These are phyloP conservation scores for Dynastes tityus DNA, from an alignment of 2,888 invertebrate genomes.

Conservation along the genomic window DNA sequence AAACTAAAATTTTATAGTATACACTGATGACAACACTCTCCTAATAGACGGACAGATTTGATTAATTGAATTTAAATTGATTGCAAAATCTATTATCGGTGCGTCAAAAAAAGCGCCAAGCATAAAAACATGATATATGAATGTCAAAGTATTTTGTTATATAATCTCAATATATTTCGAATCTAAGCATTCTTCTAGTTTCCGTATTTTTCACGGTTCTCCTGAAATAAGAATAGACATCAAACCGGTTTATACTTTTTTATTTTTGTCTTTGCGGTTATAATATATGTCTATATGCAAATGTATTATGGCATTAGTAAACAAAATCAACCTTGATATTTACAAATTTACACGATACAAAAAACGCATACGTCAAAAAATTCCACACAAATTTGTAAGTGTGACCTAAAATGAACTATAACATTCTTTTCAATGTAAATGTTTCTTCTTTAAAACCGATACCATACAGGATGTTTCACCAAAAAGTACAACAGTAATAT, in stretches of 20 bases:
- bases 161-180: no score
- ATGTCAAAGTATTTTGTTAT: no score
- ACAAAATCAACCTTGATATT: conserved; percentile 42
- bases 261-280: conserved; percentile 19
- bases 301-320: conserved; percentile 20
- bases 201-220: neutral
- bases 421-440: conserved; percentile 2
- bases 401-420: conserved; percentile 22
- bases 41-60: no score
- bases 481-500: no score
- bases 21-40: no score
- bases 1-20: no score
- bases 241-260: conserved; percentile 18
- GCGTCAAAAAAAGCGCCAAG: no score
- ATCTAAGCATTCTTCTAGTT: no score
- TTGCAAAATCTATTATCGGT: no score
- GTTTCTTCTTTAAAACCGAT: neutral
- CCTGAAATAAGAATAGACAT: conserved; percentile 10
- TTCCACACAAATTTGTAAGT: neutral
- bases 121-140: no score
- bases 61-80: no score
- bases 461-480: no score
- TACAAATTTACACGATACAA: conserved; percentile 12
- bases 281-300: conserved; percentile 24
- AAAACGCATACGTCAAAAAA: conserved; percentile 15